Base-by-base conservation (phyloP, 2,888 invertebrate genomes). In the Helicoverpa assulta region DNA sequence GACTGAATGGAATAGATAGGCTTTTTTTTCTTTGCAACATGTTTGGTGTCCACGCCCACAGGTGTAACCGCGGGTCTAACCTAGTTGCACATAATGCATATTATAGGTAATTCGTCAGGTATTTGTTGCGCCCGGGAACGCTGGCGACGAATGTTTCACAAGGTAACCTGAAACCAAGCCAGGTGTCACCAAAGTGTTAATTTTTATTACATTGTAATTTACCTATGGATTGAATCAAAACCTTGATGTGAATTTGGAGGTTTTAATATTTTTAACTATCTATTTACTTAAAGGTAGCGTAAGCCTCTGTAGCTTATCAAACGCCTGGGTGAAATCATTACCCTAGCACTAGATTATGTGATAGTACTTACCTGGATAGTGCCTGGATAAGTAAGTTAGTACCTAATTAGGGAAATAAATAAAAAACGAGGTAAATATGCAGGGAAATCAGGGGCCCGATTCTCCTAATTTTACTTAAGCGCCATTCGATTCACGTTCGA, bases 111-210 rank as follows among this genome's bases (percentile, higher is more conserved):
- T 74, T 87, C 86, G 86, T 82, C 85, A 90, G 88, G 87, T 89
- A 89, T 88, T 88, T 87, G 82, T 84, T 86, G 85, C 85, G 85
- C 86, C 87, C 87, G 93, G 93, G 94, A 94, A 94, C 92, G 86
- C 71, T 88, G 64, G 77, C 89, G 84, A 88, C 86, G 86, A 89
- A 85, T 83, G 89, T 91, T 95, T 95, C 95, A 92, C 94, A 94
- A 90, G 90, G 93, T 83, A 92, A 95, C 82, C 80, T 74, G 94
- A 94, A 82, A 92, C 90, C 60, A 47, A 19, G 62, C 19, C 93
- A 94, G 94, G 89, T 78, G 89, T 86, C 74, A 59, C 53, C 83
- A 93, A 94, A 89, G 67, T 52, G 53, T 57, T 70, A 53, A 40
- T 40, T 67, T 67, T 62, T 29, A 66, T 53, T 68, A 29, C 12